A percentile compares a stretch with the other conserved stretches of the same genome.
phyloP scores from a whole-genome alignment of 2,888 invertebrate species.

The Autographa gamma region DNA sequence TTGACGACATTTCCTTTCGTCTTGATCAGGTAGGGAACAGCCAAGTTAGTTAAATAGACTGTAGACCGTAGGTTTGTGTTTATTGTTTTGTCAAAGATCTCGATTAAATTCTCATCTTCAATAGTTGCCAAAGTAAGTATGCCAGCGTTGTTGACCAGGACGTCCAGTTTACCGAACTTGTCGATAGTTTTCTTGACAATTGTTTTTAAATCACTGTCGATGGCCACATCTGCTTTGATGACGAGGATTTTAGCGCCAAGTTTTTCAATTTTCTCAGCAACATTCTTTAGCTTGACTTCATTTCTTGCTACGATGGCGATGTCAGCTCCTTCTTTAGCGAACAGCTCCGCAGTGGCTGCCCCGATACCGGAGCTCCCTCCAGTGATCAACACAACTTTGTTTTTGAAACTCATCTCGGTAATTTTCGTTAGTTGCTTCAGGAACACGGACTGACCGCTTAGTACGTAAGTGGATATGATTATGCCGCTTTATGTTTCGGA shows the following conservation, averaged over 20 bases:
- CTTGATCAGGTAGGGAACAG: slow-evolving; percentile 43
- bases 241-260: slow-evolving; percentile 53
- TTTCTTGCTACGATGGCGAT: slow-evolving; percentile 67
- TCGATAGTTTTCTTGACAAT: no score
- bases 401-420: slow-evolving; percentile 17
- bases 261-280: slow-evolving; percentile 30
- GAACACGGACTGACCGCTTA: not conserved
- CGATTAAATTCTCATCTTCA: slow-evolving; percentile 53
- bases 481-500: no score
- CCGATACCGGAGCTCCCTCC: slow-evolving; percentile 69
- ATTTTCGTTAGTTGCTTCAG: not conserved
- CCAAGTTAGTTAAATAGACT: slow-evolving; percentile 57
- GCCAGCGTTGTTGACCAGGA: no score
- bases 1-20: slow-evolving; percentile 70
- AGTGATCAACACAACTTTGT: slow-evolving; percentile 61
- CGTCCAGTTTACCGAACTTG: no score
- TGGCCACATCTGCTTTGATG: slow-evolving; percentile 64
- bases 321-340: slow-evolving; percentile 63
- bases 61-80: slow-evolving; percentile 64
- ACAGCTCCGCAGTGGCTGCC: slow-evolving; percentile 59
- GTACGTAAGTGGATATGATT: not conserved
- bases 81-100: slow-evolving; percentile 63
- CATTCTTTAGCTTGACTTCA: slow-evolving; percentile 52
- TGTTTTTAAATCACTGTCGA: slow-evolving; percentile 58
- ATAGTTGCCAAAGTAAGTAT: slow-evolving; percentile 42